phyloP scores from a whole-genome alignment of 2,113 vertebrate species.

The Hystrix brachyura region DNA sequence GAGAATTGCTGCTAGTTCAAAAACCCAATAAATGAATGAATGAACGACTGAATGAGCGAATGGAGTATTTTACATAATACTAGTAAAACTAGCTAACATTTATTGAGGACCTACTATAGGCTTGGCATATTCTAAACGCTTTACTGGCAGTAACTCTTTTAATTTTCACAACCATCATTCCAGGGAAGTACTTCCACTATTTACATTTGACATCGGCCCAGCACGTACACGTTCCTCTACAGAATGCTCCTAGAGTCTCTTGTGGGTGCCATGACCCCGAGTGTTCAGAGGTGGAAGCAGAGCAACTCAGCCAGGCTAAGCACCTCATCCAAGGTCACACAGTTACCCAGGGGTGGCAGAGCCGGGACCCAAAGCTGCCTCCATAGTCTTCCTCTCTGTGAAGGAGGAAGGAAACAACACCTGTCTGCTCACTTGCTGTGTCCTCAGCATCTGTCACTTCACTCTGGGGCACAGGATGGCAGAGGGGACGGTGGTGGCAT shows the following conservation, averaged over 20 bases:
- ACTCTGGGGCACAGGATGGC: accelerated
- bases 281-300: background rate
- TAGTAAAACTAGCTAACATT: background rate
- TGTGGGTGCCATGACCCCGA: too few relatives aligned
- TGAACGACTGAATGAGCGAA: background rate
- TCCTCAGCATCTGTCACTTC: background rate
- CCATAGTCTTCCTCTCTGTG: background rate
- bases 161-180: background rate
- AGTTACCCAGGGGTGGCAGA: background rate
- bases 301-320: background rate
- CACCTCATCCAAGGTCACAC: background rate
- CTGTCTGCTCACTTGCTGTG: background rate
- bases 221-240: background rate
- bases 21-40: background rate
- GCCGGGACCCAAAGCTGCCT: background rate
- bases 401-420: background rate
- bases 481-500: background rate
- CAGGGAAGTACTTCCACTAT: background rate
- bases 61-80: background rate
- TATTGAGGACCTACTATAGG: background rate
- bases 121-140: background rate
- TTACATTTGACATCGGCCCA: background rate
- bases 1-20: background rate
- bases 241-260: background rate
- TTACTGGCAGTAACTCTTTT: background rate